A percentile compares a stretch with the other conserved stretches of the same genome.
Evolutionary conservation across 23 tunicate genomes (phyloP).

Genomic region (Aplidium turbinatum): DNA sequence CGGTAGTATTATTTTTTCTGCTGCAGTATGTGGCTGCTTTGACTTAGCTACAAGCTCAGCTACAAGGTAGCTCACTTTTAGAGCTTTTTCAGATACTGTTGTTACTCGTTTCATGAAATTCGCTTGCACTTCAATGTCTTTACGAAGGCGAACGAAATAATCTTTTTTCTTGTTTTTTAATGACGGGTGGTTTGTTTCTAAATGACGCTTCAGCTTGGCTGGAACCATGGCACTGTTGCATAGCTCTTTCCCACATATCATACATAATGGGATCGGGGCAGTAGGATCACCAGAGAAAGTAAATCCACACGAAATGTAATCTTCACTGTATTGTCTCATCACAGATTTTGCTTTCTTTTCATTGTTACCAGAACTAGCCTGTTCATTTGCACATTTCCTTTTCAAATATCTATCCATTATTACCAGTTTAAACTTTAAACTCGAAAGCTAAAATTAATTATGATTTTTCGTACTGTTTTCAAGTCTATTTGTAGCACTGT

Average conservation of each 20-base stretch:
- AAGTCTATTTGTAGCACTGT: too few species aligned
- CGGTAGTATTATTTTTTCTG: slow-evolving; percentile 45
- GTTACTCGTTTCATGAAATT: slow-evolving; percentile 46
- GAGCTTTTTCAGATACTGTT: slow-evolving; percentile 36
- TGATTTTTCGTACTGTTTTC: too few species aligned
- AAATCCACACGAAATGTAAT: slow-evolving; percentile 44
- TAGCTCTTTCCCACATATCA: slow-evolving; percentile 41
- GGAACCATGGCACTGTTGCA: slow-evolving; percentile 45
- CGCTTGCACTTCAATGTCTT: slow-evolving; percentile 17
- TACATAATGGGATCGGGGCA: slow-evolving; percentile 43
- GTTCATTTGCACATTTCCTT: slow-evolving; percentile 25
- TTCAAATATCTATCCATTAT: slow-evolving; percentile 19
- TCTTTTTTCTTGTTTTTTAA: slow-evolving; percentile 21
- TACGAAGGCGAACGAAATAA: slow-evolving; percentile 37
- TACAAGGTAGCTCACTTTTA: slow-evolving; percentile 32
- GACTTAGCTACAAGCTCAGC: slow-evolving; percentile 56
- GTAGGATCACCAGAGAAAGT: slow-evolving; percentile 40
- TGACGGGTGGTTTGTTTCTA: slow-evolving; percentile 33
- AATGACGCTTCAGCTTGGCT: slow-evolving; percentile 48
- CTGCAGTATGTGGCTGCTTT: slow-evolving; percentile 54
- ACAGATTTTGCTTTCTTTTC: slow-evolving; percentile 27
- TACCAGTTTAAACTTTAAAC: neutral
- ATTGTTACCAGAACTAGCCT: neutral
- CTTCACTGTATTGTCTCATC: slow-evolving; percentile 43
- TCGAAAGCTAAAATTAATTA: too few species aligned